Evolutionary conservation across 1,140 invertebrate genomes (phyloP).

Genomic region (Brachionus manjavacas): DNA sequence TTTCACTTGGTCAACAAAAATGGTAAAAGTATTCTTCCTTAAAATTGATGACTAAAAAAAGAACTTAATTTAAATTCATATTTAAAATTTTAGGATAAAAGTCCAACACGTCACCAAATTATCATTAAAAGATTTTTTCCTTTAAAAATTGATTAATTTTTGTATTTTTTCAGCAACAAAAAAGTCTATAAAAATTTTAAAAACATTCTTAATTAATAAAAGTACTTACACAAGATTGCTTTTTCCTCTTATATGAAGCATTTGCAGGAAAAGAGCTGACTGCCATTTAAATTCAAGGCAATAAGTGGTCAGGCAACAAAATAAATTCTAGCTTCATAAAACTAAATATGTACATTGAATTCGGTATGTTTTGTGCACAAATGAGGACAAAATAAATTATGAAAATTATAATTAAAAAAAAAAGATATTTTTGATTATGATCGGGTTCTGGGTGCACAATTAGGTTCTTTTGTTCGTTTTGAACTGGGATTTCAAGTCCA

Average conservation of each 20-base stretch:
- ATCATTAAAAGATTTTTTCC: neutral
- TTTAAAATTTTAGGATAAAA: neutral
- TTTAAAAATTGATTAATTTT: neutral
- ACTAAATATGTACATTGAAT: neutral
- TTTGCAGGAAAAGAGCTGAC: neutral
- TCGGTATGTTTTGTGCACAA: neutral
- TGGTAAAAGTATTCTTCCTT: too few species aligned
- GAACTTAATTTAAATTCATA: too few species aligned
- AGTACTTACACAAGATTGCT: too few species aligned
- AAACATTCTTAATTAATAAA: too few species aligned
- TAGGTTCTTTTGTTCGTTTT: neutral
- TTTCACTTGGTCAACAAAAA: too few species aligned
- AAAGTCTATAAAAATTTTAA: neutral
- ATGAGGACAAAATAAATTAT: conserved; percentile 1
- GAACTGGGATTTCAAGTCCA: neutral
- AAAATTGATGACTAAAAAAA: too few species aligned
- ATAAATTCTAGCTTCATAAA: neutral
- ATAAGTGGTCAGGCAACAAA: neutral
- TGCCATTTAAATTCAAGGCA: neutral
- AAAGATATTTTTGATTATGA: neutral
- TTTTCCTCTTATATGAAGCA: neutral
- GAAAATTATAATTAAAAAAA: neutral
- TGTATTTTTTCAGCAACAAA: neutral
- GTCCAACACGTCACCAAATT: neutral
- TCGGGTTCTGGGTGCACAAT: neutral